phyloP scores from a whole-genome alignment of 2,113 vertebrate genomes.

The Clinocottus analis region DNA sequence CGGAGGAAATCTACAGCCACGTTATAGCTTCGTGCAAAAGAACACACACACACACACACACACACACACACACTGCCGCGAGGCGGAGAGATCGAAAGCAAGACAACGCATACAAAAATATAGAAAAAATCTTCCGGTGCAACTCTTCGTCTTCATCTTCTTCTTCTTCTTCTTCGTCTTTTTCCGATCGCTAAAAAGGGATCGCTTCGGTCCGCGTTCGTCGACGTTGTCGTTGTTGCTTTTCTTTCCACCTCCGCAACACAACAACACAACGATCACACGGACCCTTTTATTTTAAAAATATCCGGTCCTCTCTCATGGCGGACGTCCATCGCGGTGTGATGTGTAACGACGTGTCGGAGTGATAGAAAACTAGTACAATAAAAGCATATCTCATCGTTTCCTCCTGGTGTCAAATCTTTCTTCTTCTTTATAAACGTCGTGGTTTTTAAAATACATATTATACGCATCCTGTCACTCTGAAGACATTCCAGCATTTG shows the following conservation, averaged over 20 bases:
- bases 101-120: conserved; percentile 85
- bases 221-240: conserved; percentile 3
- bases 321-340: conserved; percentile 52
- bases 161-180: too few relatives aligned
- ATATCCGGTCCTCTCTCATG: conserved; percentile 51
- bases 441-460: conserved; percentile 79
- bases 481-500: conserved; percentile 84
- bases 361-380: conserved; percentile 83
- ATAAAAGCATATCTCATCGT: conserved; percentile 83
- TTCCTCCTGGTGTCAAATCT: conserved; percentile 69
- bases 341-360: conserved; percentile 65
- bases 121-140: conserved; percentile 80
- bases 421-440: conserved; percentile 52
- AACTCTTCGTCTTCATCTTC: too few relatives aligned
- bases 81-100: conserved; percentile 82
- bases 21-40: conserved; percentile 85
- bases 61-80: conserved; percentile 71
- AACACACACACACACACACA: conserved; percentile 82
- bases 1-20: conserved; percentile 81
- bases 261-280: too few relatives aligned
- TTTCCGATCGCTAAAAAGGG: too few relatives aligned
- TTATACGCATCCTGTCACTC: conserved; percentile 78
- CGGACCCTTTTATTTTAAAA: too few relatives aligned
- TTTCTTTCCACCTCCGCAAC: too few relatives aligned
- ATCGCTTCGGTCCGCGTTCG: conserved; percentile 40